Evolutionary conservation across 2,113 vertebrate species (phyloP).

Genomic region (Notechis scutatus): DNA sequence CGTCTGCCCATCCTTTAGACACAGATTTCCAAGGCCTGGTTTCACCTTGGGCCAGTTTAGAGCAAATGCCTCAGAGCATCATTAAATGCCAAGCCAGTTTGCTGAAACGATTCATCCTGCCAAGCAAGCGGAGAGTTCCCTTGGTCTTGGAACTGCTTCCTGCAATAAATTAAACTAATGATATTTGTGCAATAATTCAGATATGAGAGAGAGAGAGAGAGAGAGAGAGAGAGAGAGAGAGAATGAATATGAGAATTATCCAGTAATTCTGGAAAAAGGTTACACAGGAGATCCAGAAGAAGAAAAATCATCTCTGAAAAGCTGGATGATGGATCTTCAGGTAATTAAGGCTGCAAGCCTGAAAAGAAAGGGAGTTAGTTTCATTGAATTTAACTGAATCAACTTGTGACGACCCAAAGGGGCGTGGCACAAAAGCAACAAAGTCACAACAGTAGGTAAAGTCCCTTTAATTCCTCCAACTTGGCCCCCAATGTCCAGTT

Average conservation of each 20-base stretch:
- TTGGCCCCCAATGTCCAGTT: too few species aligned
- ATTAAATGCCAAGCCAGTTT: not conserved
- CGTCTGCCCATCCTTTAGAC: not conserved
- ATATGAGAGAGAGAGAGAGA: not conserved
- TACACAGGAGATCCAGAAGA: not conserved
- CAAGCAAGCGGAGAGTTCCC: not conserved
- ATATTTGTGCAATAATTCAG: not conserved
- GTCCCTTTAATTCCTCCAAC: too few species aligned
- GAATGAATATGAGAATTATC: not conserved
- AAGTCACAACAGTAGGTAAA: too few species aligned
- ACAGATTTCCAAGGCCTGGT: not conserved
- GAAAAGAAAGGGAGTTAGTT: not conserved
- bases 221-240: not conserved
- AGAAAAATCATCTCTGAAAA: not conserved
- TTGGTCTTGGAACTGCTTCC: not conserved
- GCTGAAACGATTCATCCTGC: not conserved
- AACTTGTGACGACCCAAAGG: not conserved
- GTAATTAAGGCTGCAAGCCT: not conserved
- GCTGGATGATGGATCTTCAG: not conserved
- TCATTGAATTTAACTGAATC: not conserved
- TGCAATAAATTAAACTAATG: not conserved
- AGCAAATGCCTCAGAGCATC: not conserved
- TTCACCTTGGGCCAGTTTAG: conserved; percentile 1
- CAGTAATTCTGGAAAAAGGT: conserved; percentile 2
- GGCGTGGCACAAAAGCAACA: too few species aligned